Base-by-base conservation (phyloP, 2,797 vertebrate genomes). In the Mallotus villosus region DNA sequence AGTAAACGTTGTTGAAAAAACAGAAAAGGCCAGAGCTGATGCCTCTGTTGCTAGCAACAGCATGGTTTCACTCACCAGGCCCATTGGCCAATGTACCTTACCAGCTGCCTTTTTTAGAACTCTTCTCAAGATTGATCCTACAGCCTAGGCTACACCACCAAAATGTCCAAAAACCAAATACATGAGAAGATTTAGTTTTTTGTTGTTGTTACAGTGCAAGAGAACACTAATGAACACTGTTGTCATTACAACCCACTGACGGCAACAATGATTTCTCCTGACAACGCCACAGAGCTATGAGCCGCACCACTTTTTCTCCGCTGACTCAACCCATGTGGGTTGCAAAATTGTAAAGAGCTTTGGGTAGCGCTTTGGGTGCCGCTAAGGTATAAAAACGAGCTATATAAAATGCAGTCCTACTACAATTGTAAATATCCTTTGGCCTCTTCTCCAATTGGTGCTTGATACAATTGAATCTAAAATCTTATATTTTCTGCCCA, bases 261-360 rank as follows among this genome's bases (percentile, higher is more conserved):
- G 21, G 49, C 27, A 55, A 58, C 49, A 68, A 68, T 58, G n/a
- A 53, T 19, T 12, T 9, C 53, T 27, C n/a, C 4, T 55, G 29
- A n/a, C 53, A 58, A n/a, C 25, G 65, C 46, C 22, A 53, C 61
- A 53, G 41, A 74, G 4, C 21, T 29, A n/a, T 25, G 16, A 9
- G 12, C 24, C 1, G 24, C 53, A 19, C 46, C 53, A 32, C 72
- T 58, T 17, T 32, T 63, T n/a, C 29, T 4, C 67, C 37, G 19
- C 11, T 27, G 21, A 69, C 41, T 25, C 62, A 16, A 21, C 67
- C 51, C 32, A 66, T 49, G 67, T n/a, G n/a, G n/a, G n/a, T n/a
- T n/a, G n/a, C n/a, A n/a, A n/a, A n/a, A n/a, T n/a, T n/a, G n/a
- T n/a, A n/a, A n/a, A n/a, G n/a, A n/a, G n/a, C n/a, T n/a, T n/a